A percentile compares a stretch with the other conserved stretches of the same genome.
Evolutionary conservation across 2,797 vertebrate species (phyloP).

Genomic region (Mastacembelus armatus): DNA sequence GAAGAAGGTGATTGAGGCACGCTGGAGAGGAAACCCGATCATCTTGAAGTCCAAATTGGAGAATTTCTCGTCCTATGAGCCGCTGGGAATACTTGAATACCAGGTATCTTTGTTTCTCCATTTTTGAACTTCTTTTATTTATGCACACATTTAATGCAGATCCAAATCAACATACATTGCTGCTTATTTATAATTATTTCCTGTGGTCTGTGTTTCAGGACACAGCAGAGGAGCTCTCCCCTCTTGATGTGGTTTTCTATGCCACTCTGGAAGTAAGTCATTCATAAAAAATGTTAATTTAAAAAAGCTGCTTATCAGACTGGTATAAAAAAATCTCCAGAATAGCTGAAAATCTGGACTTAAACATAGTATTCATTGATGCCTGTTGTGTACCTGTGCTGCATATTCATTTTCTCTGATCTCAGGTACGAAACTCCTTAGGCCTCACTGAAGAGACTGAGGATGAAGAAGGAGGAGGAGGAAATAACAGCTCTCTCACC

Average conservation of each 20-base stretch:
- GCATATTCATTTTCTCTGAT: background rate
- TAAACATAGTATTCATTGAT: no score
- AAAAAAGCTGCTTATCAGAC: no score
- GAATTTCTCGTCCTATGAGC: slow-evolving; percentile 91
- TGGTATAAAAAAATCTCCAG: no score
- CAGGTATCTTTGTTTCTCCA: slow-evolving; percentile 59
- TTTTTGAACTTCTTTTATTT: background rate
- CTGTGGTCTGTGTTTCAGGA: slow-evolving; percentile 58
- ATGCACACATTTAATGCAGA: slow-evolving; percentile 5
- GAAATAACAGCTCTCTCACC: slow-evolving; percentile 78
- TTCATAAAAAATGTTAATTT: no score
- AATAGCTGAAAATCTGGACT: no score
- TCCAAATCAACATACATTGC: background rate
- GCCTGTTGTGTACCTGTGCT: background rate
- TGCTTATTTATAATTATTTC: background rate
- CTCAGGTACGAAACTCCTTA: slow-evolving; percentile 82
- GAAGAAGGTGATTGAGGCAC: slow-evolving; percentile 95
- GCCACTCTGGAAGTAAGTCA: slow-evolving; percentile 91
- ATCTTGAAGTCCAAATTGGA: slow-evolving; percentile 95
- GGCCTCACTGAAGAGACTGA: slow-evolving; percentile 84
- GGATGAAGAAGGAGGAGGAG: slow-evolving; percentile 58
- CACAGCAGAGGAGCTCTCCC: slow-evolving; percentile 79
- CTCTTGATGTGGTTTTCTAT: slow-evolving; percentile 90
- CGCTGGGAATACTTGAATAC: slow-evolving; percentile 85
- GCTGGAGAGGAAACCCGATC: slow-evolving; percentile 89